Conservation (phyloP, 53 echinoderm and acorn worm species). For the Arbacia lixula region DNA sequence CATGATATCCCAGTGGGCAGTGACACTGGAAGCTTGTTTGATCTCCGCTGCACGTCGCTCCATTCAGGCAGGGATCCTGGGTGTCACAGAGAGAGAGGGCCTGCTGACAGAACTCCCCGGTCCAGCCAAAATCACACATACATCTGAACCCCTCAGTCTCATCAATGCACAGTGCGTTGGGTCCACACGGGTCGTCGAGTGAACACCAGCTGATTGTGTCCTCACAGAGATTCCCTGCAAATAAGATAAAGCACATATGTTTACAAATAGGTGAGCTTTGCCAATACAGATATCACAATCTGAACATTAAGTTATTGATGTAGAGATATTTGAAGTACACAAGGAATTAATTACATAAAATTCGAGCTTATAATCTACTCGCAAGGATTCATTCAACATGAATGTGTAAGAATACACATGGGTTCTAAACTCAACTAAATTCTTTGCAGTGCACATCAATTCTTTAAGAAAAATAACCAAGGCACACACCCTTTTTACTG, state of each 20-base stretch:
- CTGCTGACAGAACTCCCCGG: constrained; percentile 1
- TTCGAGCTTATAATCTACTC: no score
- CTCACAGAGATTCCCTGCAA: constrained; percentile 13
- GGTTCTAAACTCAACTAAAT: no score
- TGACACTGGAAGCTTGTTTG: neutral
- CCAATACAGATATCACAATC: no score
- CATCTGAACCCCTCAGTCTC: neutral
- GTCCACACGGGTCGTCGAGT: constrained; percentile 14
- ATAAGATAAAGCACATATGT: neutral
- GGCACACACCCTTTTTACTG: no score
- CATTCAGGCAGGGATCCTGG: constrained; percentile 20
- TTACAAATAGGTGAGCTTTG: no score
- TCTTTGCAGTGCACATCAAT: no score
- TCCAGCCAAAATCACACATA: neutral
- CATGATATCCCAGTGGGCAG: constrained; percentile 23
- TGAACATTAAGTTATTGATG: no score
- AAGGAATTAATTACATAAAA: no score
- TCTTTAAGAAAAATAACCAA: no score
- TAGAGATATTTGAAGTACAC: no score
- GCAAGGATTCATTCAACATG: no score
- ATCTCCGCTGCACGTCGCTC: constrained; percentile 19
- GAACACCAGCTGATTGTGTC: neutral
- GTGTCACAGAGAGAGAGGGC: neutral
- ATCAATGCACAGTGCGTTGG: constrained; percentile 10
- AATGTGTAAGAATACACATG: no score